These are phyloP conservation scores for Tyrophagus putrescentiae DNA, from an alignment of 1,140 invertebrate genomes.

Conservation along the genomic window DNA sequence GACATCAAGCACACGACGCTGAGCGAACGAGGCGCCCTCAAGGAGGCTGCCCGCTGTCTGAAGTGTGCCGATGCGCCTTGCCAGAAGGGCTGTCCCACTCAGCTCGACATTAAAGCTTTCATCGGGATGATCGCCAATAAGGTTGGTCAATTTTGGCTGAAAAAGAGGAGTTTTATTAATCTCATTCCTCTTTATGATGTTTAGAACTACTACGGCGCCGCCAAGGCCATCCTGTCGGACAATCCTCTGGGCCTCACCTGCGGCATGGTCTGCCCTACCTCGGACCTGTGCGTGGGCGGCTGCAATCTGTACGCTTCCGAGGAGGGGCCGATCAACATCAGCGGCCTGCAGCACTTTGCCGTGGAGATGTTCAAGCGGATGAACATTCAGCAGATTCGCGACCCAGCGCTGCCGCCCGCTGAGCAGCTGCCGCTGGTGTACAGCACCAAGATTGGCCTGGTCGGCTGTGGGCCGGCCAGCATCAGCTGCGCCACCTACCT, in stretches of 20 bases:
- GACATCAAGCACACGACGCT: conserved; percentile 94
- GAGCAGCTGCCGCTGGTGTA: conserved; percentile 42
- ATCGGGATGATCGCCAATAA: conserved; percentile 92
- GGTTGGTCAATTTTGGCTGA: conserved; percentile 36
- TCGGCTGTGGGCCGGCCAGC: conserved; percentile 91
- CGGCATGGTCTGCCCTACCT: conserved; percentile 98
- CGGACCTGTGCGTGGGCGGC: conserved; percentile 90
- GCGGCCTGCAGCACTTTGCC: conserved; percentile 92
- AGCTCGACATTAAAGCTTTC: conserved; percentile 89
- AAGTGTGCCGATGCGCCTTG: conserved; percentile 97
- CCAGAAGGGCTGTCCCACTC: conserved; percentile 94
- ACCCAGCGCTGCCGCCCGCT: conserved; percentile 43
- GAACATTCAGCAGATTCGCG: conserved; percentile 67
- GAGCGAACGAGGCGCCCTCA: conserved; percentile 78
- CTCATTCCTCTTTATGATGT: conserved; percentile 23
- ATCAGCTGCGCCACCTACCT: conserved; percentile 91
- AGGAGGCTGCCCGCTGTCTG: conserved; percentile 74
- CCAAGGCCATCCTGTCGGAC: conserved; percentile 87
- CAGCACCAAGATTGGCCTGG: conserved; percentile 61
- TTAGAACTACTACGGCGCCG: conserved; percentile 93
- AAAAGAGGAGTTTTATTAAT: background rate
- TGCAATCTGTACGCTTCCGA: conserved; percentile 89
- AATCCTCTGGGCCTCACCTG: conserved; percentile 91
- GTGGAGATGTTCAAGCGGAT: conserved; percentile 79
- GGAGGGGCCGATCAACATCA: conserved; percentile 95